Evolutionary conservation across 2,888 invertebrate species (phyloP).

Genomic region (Drosophila niveifrons): DNA sequence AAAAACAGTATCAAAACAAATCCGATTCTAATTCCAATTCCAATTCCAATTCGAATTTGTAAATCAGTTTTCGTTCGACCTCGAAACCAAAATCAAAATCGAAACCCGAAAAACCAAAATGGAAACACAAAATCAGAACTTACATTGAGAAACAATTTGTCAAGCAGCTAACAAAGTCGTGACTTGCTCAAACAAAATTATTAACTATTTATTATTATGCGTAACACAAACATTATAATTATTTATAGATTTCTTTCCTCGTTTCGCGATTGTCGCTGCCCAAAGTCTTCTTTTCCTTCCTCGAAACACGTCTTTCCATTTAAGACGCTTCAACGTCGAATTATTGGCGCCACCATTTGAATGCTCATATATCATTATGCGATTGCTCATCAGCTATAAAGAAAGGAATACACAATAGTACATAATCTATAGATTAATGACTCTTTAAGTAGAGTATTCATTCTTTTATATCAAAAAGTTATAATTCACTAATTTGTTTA

Average conservation of each 20-base stretch:
- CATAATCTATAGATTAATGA: too few species aligned
- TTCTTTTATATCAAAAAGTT: too few species aligned
- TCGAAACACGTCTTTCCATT: neutral
- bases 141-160: slow-evolving; percentile 58
- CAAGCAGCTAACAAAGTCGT: slow-evolving; percentile 62
- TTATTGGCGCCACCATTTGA: neutral
- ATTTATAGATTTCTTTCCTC: slow-evolving; percentile 28
- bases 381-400: too few species aligned
- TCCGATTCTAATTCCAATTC: slow-evolving; percentile 6
- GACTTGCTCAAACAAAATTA: slow-evolving; percentile 54
- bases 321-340: neutral
- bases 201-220: slow-evolving; percentile 53
- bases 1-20: slow-evolving; percentile 5
- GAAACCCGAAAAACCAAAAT: slow-evolving; percentile 16
- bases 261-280: neutral
- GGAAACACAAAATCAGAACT: neutral
- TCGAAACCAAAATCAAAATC: slow-evolving; percentile 23
- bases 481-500: too few species aligned
- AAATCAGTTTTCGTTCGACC: slow-evolving; percentile 53
- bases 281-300: neutral
- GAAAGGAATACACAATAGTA: too few species aligned
- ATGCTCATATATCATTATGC: neutral
- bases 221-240: slow-evolving; percentile 54
- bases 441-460: too few species aligned
- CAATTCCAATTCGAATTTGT: slow-evolving; percentile 63